Base-by-base conservation (phyloP, 2,888 invertebrate species). In the Aporophyla lueneburgensis region DNA sequence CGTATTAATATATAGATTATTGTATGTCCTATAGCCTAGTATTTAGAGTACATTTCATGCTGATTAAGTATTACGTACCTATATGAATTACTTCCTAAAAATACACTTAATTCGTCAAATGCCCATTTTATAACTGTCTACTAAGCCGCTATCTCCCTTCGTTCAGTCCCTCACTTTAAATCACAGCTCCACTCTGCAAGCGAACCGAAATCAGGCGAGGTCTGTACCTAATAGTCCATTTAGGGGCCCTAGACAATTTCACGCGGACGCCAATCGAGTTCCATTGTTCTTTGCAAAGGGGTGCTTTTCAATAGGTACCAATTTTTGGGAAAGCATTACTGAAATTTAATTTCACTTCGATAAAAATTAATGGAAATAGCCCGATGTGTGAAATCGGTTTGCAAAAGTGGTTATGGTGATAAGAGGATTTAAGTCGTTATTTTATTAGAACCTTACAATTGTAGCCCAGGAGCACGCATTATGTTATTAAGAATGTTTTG, bases 181-280 rank as follows among this genome's bases (percentile, higher is more conserved):
- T 93, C 90, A 93, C 88, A 73, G 82, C 80, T 87, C 82, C 69
- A 79, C 78, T 80, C 86, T 80, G 80, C 86, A 89, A 89, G 88
- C 88, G 81, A 80, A 83, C 82, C 85, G 81, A 87, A 87, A 79
- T 84, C 89, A 87, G 88, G 81, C 86, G 86, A 84, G 84, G 89
- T 85, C 92, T 93, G 93, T 88, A 70, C 84, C 90, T 92, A 94
- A 93, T 92, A 93, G 94, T 92, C 92, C 91, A 92, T 93, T 93
- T 89, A 88, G 87, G 86, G 84, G 84, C 89, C 87, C 92, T 89
- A 91, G 91, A 90, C 91, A 88, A 90, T 92, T 93, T 91, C 87
- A 87, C 91, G 86, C 88, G 87, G 87, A 91, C 85, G 82, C 90
- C 91, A 90, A 93, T 93, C 90, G 86, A 84, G 90, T 89, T 86